Percentiles rank a stretch among this genome's conserved stretches.
Evolutionary conservation across 1,140 invertebrate species (phyloP).

Genomic region (Anthonomus grandis): DNA sequence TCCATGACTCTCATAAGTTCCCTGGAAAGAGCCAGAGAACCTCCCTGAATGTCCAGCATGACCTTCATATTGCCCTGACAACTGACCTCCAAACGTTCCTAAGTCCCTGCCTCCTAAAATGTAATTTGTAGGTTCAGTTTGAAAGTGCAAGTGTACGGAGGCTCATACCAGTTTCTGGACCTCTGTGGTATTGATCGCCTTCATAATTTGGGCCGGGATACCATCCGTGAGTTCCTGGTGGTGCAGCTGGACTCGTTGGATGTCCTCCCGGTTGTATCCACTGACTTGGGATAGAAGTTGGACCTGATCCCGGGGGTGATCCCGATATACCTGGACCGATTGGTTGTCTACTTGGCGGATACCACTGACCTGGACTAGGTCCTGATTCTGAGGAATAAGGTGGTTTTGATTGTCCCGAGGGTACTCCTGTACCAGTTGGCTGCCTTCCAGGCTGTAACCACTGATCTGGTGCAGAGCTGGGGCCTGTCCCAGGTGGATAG

Average conservation of each 20-base stretch:
- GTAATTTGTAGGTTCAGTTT: neutral
- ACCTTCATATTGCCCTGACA: conserved; percentile 35
- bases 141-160: too few relatives aligned
- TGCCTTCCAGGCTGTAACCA: neutral
- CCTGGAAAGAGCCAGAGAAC: conserved; percentile 42
- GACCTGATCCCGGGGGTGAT: neutral
- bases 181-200: too few relatives aligned
- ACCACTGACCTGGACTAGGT: neutral
- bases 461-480: neutral
- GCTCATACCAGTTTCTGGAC: too few relatives aligned
- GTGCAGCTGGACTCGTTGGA: conserved; percentile 1
- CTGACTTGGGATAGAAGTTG: neutral
- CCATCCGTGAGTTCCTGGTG: neutral
- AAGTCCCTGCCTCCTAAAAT: neutral
- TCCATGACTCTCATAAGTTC: conserved; percentile 33
- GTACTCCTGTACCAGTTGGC: conserved; percentile 3
- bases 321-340: conserved; percentile 6
- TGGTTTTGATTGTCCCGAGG: neutral
- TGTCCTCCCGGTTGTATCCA: too few relatives aligned
- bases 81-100: conserved; percentile 34
- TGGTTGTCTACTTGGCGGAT: neutral
- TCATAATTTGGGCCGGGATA: neutral
- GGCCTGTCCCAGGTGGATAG: conserved; percentile 2
- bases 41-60: conserved; percentile 28
- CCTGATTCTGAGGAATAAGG: neutral